A percentile compares a stretch with the other conserved stretches of the same genome.
phyloP scores from a whole-genome alignment of 2,113 vertebrate genomes.

The Misgurnus mizolepis region DNA sequence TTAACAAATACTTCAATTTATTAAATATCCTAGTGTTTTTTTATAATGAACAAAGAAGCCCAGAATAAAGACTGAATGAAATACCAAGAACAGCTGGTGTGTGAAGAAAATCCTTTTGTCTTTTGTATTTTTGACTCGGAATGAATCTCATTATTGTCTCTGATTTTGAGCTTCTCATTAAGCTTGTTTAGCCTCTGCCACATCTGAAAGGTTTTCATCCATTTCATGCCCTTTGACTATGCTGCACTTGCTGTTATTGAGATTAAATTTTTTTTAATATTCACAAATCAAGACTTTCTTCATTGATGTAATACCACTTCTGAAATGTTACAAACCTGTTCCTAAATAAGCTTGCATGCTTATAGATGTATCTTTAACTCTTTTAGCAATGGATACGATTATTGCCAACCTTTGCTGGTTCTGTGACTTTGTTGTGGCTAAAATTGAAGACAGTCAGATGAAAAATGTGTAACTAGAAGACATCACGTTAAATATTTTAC shows the following conservation, averaged over 20 bases:
- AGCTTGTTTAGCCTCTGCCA: neutral
- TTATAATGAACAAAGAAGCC: too few relatives aligned
- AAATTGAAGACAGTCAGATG: neutral
- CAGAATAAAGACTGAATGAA: neutral
- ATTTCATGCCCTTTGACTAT: neutral
- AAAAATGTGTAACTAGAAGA: slow-evolving; percentile 6
- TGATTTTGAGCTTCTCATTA: neutral
- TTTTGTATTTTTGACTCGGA: too few relatives aligned
- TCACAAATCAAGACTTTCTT: neutral
- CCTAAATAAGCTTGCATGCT: neutral
- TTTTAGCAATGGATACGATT: neutral
- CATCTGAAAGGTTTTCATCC: neutral
- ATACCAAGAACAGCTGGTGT: neutral
- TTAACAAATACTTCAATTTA: too few relatives aligned
- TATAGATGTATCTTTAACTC: neutral
- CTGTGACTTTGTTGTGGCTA: neutral
- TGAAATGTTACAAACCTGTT: neutral
- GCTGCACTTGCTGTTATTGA: neutral
- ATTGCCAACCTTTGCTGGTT: neutral
- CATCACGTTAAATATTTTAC: neutral
- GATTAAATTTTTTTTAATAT: neutral
- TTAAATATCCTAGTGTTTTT: too few relatives aligned
- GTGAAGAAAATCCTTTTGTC: neutral
- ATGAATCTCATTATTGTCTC: too few relatives aligned
- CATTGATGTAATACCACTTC: neutral